Conservation (phyloP, 2,888 invertebrate species). For the Fragum whitleyi region DNA sequence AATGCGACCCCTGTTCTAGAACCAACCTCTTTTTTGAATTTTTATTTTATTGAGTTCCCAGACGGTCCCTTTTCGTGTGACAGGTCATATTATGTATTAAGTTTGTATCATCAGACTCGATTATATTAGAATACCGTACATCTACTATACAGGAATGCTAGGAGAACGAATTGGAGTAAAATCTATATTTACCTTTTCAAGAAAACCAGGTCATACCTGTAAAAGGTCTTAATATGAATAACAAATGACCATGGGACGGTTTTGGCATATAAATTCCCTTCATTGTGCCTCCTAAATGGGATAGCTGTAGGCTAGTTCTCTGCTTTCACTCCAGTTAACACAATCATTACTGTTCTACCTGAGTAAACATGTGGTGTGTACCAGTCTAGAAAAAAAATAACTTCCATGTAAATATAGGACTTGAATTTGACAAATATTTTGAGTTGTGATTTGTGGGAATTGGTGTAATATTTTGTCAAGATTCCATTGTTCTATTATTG, state of each 20-base stretch:
- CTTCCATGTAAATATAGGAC: constrained; percentile 39
- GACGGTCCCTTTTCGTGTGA: too few relatives aligned
- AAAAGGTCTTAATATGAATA: neutral
- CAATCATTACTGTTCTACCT: constrained; percentile 60
- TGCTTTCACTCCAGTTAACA: constrained; percentile 63
- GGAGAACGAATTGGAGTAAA: neutral
- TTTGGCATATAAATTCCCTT: constrained; percentile 32
- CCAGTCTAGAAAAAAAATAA: constrained; percentile 50
- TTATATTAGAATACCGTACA: too few relatives aligned
- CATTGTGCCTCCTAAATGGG: constrained; percentile 50
- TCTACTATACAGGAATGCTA: too few relatives aligned
- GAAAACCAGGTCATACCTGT: constrained; percentile 21
- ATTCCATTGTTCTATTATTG: constrained; percentile 43
- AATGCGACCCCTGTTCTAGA: too few relatives aligned
- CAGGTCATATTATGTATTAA: too few relatives aligned
- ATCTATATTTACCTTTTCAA: neutral
- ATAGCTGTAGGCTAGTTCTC: constrained; percentile 64
- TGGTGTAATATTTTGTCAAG: constrained; percentile 6
- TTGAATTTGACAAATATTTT: constrained; percentile 6
- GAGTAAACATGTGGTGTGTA: constrained; percentile 51
- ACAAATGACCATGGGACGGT: neutral
- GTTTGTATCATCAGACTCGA: too few relatives aligned
- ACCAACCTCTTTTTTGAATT: too few relatives aligned
- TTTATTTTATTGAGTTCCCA: too few relatives aligned
- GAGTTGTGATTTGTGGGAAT: constrained; percentile 1